These are phyloP conservation scores for Notospermus geniculatus DNA, from an alignment of 1,140 invertebrate genomes.

Conservation along the genomic window DNA sequence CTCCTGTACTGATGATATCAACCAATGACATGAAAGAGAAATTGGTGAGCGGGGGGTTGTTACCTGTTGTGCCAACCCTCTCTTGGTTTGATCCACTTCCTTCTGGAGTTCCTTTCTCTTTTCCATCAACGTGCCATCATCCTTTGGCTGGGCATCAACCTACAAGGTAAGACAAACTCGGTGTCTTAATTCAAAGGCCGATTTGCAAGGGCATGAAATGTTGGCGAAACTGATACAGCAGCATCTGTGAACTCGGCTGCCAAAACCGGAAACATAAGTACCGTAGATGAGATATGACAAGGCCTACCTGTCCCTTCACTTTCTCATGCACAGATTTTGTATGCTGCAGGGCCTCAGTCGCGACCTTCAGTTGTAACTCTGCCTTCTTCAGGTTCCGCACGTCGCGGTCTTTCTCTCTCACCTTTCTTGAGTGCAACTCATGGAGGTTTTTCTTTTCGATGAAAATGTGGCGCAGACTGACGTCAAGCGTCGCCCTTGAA, in stretches of 20 bases:
- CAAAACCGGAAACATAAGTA: too few species aligned
- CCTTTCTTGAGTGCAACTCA: constrained; percentile 46
- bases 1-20: background rate
- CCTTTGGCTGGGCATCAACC: constrained; percentile 45
- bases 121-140: constrained; percentile 49
- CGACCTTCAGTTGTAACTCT: constrained; percentile 49
- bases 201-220: too few species aligned
- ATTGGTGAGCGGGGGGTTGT: too few species aligned
- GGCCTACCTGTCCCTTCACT: constrained; percentile 41
- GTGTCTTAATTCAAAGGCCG: too few species aligned
- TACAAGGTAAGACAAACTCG: constrained; percentile 19
- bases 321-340: constrained; percentile 50
- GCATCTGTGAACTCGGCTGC: too few species aligned
- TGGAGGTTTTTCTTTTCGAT: constrained; percentile 53
- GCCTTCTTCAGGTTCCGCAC: constrained; percentile 51
- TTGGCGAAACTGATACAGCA: too few species aligned
- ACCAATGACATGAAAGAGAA: background rate
- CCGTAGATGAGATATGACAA: too few species aligned
- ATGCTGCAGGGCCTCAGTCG: constrained; percentile 48
- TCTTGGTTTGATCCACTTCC: constrained; percentile 52
- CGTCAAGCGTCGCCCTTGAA: constrained; percentile 52
- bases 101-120: constrained; percentile 49
- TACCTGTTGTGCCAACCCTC: constrained; percentile 50
- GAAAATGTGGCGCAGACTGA: constrained; percentile 49
- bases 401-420: constrained; percentile 52